A percentile compares a stretch with the other conserved stretches of the same genome.
Conservation (phyloP, 2,888 invertebrate genomes). For the Caenorhabditis macrosperma region DNA sequence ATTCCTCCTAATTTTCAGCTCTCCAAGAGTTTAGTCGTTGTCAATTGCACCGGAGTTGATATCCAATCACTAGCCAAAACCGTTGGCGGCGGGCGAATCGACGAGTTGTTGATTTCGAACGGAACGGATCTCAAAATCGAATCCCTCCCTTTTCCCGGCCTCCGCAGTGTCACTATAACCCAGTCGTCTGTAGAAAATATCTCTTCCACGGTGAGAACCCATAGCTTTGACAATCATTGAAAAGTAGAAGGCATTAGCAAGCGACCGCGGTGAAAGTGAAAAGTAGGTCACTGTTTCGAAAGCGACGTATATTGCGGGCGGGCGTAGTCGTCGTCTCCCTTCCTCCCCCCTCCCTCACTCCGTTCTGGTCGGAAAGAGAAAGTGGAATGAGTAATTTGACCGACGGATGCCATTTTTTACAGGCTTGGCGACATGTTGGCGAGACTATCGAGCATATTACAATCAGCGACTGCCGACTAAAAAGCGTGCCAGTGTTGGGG, state of each 20-base stretch:
- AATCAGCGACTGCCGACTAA: conserved; percentile 70
- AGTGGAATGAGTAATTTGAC: no score
- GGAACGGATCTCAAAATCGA: conserved; percentile 41
- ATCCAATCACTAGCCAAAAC: conserved; percentile 32
- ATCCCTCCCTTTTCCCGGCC: conserved; percentile 43
- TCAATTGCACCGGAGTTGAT: conserved; percentile 29
- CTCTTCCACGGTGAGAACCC: conserved; percentile 17
- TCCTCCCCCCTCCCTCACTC: no score
- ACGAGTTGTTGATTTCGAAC: conserved; percentile 51
- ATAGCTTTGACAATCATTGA: no score
- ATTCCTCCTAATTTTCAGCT: conserved; percentile 6
- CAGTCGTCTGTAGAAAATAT: conserved; percentile 37
- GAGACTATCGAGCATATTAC: conserved; percentile 56
- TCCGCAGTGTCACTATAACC: conserved; percentile 28
- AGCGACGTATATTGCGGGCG: neutral
- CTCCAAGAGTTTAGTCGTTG: conserved; percentile 28
- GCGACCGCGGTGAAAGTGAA: conserved; percentile 34
- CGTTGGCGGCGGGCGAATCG: conserved; percentile 53
- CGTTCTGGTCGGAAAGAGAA: no score
- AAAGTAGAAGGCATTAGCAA: conserved; percentile 35
- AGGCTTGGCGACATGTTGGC: conserved; percentile 53
- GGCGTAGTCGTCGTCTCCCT: no score
- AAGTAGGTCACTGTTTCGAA: conserved; percentile 46
- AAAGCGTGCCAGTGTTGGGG: conserved; percentile 69
- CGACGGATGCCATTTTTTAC: conserved; percentile 20